Conservation (phyloP, 2,113 vertebrate species). For the Elgaria multicarinata region DNA sequence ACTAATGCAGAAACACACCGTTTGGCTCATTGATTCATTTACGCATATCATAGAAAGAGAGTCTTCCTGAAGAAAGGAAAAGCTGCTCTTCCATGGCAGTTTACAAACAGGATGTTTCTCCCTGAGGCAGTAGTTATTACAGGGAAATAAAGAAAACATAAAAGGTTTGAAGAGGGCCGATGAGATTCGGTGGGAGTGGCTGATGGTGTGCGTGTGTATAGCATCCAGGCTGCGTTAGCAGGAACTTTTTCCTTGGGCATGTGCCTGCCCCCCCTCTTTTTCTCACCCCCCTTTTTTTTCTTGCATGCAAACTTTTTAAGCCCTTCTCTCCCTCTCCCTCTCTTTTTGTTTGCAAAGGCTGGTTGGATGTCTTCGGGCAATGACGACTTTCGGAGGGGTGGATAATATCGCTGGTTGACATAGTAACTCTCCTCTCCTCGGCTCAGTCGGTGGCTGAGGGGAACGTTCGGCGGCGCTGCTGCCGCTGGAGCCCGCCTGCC, state of each 20-base stretch:
- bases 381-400: neutral
- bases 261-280: neutral
- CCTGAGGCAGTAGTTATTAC: neutral
- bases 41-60: neutral
- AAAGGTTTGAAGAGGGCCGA: neutral
- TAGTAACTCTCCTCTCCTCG: neutral
- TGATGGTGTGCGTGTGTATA: too few species aligned
- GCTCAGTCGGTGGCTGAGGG: neutral
- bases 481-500: neutral
- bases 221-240: neutral
- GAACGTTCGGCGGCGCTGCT: neutral
- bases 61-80: neutral
- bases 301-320: neutral
- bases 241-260: neutral
- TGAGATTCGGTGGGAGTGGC: neutral
- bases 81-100: neutral
- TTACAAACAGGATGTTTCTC: neutral
- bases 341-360: neutral
- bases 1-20: neutral
- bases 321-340: neutral
- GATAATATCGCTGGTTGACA: slow-evolving; percentile 12
- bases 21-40: neutral
- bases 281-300: too few species aligned
- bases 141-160: neutral
- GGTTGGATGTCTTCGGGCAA: slow-evolving; percentile 15